Evolutionary conservation across 2,888 invertebrate genomes (phyloP), one percentile per base, ranked within the genome.

Genomic region (Heteropelma amictum): DNA sequence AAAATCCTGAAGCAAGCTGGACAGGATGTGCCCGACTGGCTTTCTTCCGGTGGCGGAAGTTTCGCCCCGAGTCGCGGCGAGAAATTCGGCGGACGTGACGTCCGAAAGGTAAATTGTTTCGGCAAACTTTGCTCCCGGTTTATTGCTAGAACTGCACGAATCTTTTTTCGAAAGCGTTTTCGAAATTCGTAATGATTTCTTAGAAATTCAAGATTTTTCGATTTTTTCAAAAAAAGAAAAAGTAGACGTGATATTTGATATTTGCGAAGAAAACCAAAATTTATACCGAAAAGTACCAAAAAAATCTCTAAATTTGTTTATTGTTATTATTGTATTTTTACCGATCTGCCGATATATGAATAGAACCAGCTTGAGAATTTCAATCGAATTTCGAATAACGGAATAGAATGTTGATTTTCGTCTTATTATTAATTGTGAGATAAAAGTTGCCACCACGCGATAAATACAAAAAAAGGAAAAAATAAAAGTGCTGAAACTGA

Each of bases 1-100:
- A 93, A 92, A 83, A 95, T 96, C 58, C 90, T 98, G 17, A 90
- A 92, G 65, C 95, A 95, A 86, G 95, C 97, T 0, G 92, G 92
- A 0, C 97, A 98, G 86, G 86, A 91, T 0, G 92, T 98, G 4
- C 98, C 98, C 0, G 93, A 93, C 5, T 83, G 90, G 90, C 74
- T 92, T 84, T 87, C 88, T 14, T 90, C 87, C 8, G 89, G 89
- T 19, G 89, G 88, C 2, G 91, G 90, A 35, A 90, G 86, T 42
- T 85, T 54, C 28, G 78, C 54, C 5, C 81, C 85, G 12, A 84
- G 83, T 38, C 77, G 67, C 45, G 75, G 75, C 6, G 91, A 90
- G 81, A 90, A 90, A 54, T 96, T 95, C 81, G 95, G 95, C 6
- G 95, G 94, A 72, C 90, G 92, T 58, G 96, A 96, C 89, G 91